phyloP scores from a whole-genome alignment of 1,140 invertebrate genomes.

The Venturia canescens region DNA sequence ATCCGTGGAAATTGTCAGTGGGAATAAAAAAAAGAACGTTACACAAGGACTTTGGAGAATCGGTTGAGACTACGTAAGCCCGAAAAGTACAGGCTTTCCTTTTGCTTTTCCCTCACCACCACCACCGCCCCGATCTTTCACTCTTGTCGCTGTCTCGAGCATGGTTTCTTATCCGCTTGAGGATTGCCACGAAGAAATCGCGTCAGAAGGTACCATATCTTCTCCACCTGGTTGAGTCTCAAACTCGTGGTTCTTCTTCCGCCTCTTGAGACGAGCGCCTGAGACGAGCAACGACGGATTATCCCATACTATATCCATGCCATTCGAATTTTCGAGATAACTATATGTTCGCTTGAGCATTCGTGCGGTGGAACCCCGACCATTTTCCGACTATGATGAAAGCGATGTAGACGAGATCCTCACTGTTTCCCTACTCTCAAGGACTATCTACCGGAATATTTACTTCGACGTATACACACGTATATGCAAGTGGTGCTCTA shows the following conservation, averaged over 20 bases:
- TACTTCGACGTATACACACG: not conserved
- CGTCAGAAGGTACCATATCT: conserved; percentile 14
- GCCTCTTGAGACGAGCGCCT: conserved; percentile 7
- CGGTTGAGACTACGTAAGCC: not conserved
- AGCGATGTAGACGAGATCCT: conserved; percentile 8
- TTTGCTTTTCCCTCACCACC: not conserved
- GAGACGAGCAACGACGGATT: conserved; percentile 31
- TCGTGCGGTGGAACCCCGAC: not conserved
- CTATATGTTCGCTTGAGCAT: not conserved
- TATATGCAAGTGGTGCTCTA: not conserved
- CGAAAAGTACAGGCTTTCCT: not conserved
- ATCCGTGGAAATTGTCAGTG: not conserved
- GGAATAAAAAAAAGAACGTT: not conserved
- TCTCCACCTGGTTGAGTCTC: conserved; percentile 26
- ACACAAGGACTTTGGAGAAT: not conserved
- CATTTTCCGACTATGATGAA: conserved; percentile 25
- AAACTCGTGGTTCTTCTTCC: conserved; percentile 28
- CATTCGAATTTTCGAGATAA: conserved; percentile 13
- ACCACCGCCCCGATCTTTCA: not conserved
- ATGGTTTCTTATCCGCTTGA: conserved; percentile 38
- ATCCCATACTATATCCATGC: not conserved
- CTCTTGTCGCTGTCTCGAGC: conserved; percentile 10
- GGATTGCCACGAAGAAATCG: conserved; percentile 18
- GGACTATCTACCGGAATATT: not conserved
- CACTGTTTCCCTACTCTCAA: not conserved